Base-by-base conservation (phyloP, 1,140 invertebrate species). In the Hyposmocoma kahamanoa region DNA sequence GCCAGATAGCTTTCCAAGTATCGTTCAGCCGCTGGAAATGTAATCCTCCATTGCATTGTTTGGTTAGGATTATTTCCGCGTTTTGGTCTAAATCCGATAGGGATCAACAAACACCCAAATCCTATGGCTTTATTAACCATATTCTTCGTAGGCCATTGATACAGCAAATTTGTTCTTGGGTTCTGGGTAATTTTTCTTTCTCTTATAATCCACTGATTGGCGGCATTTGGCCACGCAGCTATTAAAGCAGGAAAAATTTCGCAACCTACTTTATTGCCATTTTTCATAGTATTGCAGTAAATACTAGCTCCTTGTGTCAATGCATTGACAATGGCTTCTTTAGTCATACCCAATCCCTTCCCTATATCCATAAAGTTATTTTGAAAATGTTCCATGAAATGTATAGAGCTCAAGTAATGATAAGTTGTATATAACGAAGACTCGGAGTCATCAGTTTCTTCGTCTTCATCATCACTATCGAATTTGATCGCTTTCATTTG, bases 41-140 rank as follows among this genome's bases (percentile, higher is more conserved):
- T 85, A 1, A 94, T 77, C 60, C 90, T 90, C 93, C 93, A 95
- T 66, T 94, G 92, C 8, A 94, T 72, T 49, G 89, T 88, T 41
- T 88, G 84, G 22, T 90, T 79, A 0, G 80, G 74, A 64, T 92
- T 91, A 1, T 75, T 59, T 3, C 87, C 86, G 15, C 86, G 82
- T 62, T 89, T 92, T 1, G 88, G 87, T 4, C 87, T 75, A 72
- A 89, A 91, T 18, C 91, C 90, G 49, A 92, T 85, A 0, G 93
- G 93, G 0, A 93, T 84, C 1, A 93, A 68, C 53, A 92, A 88
- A 52, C 91, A 94, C 5, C 91, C 91, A 36, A 91, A 88, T 6
- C 88, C 86, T n/a, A 87, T 87, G 3, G 93, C 88, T 53, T 91
- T 91, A 6, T 88, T 85, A 0, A 93, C 80, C 84, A 92, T 90